Evolutionary conservation across 2,113 vertebrate species (phyloP), one percentile per base, ranked within the genome.

Genomic region (Aix galericulata): DNA sequence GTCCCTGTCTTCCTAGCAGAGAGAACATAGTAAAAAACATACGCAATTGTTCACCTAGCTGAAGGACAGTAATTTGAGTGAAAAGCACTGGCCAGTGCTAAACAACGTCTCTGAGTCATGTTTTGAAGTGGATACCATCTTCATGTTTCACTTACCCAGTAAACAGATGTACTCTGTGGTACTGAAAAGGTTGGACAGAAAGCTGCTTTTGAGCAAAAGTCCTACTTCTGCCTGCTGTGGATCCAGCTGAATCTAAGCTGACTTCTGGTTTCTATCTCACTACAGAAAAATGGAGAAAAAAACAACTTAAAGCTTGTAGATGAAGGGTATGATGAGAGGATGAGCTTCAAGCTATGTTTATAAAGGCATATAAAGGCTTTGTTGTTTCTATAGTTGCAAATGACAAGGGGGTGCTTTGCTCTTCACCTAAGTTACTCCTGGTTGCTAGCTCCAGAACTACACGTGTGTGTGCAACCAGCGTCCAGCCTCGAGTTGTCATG

Each of bases 381-480:
- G 38, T 44, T 17, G 0, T 36, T n/a, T 7, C 17, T 31, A 26
- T 5, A 59, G 22, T 20, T 53, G 52, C n/a, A 38, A 55, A 46
- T 32, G 52, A 13, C 27, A 63, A 7, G 23, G 46, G 36, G 15
- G 25, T 78, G 29, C 36, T 79, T 59, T 53, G 53, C 23, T 74
- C 18, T 31, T 40, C 27, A 38, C 26, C 26, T 14, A 36, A 38
- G 7, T 26, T 58, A 46, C 11, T 21, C 0, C 1, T 42, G 16
- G 26, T 3, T 71, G 58, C 56, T 25, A 2, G 27, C 34, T 75
- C 58, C 58, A 52, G 58, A 26, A 40, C 3, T 29, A 5, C 14
- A 36, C 1, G 34, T 2, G 0, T 1, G 0, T 13, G 4, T 10
- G 11, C 46, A 17, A n/a, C 44, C 64, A 38, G n/a, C 7, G 15